Evolutionary conservation across 2,797 vertebrate genomes (phyloP).

Genomic region (Danio kyathit): DNA sequence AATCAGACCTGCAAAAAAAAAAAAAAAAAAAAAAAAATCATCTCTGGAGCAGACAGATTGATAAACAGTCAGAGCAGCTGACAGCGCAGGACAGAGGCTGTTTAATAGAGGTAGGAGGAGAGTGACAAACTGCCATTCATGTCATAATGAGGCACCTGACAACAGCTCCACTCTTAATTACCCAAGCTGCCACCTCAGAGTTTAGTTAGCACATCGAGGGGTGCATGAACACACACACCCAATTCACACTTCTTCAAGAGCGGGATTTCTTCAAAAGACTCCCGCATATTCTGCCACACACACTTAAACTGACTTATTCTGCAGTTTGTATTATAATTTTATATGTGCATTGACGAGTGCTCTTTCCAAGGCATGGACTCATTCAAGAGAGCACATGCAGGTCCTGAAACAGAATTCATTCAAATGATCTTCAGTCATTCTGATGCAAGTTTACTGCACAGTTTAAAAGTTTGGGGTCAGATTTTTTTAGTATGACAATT

Average conservation of each 20-base stretch:
- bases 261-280: conserved; percentile 17
- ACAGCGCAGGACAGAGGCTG: conserved; percentile 50
- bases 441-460: background rate
- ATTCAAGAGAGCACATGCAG: background rate
- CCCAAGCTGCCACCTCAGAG: conserved; percentile 64
- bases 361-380: conserved; percentile 1
- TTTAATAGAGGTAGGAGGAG: conserved; percentile 57
- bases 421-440: background rate
- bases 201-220: conserved; percentile 51
- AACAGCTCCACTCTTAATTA: conserved; percentile 63
- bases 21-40: background rate
- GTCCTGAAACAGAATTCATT: background rate
- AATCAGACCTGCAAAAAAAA: conserved; percentile 5
- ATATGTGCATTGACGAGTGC: background rate
- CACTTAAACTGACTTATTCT: background rate
- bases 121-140: conserved; percentile 60
- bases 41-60: conserved; percentile 38
- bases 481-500: background rate
- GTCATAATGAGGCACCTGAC: conserved; percentile 62
- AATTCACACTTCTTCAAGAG: conserved; percentile 30
- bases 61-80: conserved; percentile 50
- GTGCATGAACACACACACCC: conserved; percentile 46
- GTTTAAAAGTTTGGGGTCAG: background rate
- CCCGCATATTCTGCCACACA: conserved; percentile 6
- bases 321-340: background rate